These are phyloP conservation scores for Sciurus niger DNA, from an alignment of 2,113 vertebrate species.

Conservation along the genomic window DNA sequence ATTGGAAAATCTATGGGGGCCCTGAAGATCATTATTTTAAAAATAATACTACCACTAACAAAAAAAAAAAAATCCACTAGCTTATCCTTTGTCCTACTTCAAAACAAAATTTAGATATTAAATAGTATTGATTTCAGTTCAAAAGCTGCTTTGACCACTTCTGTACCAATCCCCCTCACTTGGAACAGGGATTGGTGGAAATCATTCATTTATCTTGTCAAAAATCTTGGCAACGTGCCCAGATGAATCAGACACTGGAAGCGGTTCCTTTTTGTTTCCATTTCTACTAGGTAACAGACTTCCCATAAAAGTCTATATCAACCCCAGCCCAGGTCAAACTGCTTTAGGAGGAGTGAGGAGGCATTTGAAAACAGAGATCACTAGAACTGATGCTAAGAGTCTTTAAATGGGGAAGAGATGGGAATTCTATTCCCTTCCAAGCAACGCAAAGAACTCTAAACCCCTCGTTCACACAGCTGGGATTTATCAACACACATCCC, in stretches of 20 bases:
- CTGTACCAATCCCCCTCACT: slow-evolving; percentile 8
- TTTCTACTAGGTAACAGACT: not conserved
- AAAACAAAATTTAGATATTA: slow-evolving; percentile 77
- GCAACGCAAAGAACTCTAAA: not conserved
- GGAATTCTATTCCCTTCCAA: not conserved
- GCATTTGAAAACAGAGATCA: slow-evolving; percentile 26
- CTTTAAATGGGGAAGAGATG: not conserved
- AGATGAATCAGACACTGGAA: not conserved
- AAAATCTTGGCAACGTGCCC: not conserved
- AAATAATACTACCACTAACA: slow-evolving; percentile 66
- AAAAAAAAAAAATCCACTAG: slow-evolving; percentile 38
- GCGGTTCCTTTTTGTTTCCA: not conserved
- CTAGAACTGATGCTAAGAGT: not conserved
- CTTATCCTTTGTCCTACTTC: slow-evolving; percentile 63
- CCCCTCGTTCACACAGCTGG: not conserved
- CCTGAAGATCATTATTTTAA: slow-evolving; percentile 46
- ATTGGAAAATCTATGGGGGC: slow-evolving; percentile 65
- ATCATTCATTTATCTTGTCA: slow-evolving; percentile 66
- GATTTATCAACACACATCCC: not conserved
- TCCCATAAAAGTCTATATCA: not conserved
- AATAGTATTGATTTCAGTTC: slow-evolving; percentile 65
- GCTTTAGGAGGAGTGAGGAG: not conserved
- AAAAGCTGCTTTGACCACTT: slow-evolving; percentile 25
- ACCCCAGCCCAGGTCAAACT: not conserved
- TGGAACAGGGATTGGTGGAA: slow-evolving; percentile 21